Base-by-base conservation (phyloP, 2,888 invertebrate genomes). In the Habroteleia sp. region DNA sequence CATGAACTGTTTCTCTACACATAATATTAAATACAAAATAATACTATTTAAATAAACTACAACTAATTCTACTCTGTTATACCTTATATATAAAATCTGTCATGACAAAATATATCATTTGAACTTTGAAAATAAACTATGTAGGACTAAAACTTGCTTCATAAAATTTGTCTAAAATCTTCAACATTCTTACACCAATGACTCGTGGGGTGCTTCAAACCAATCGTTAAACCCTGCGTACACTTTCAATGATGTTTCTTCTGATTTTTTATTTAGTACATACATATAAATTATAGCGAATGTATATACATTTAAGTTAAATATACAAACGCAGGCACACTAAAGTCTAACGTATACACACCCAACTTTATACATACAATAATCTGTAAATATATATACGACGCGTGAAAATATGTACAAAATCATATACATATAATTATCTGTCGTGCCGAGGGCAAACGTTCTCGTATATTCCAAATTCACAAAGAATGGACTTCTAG, bases 321-420 rank as follows among this genome's bases (percentile, higher is more conserved):
- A 68, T 68, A 39, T 76, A 76, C 72, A 63, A 76, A 72, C 76
- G 76, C 76, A 76, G 76, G 76, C 76, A 72, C 62, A 76, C 72
- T 72, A 76, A 76, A 42, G 11, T 72, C 76, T 76, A 76, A 76
- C 68, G 68, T 60, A 52, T 75, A 66, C 71, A 72, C 66, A 76
- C 56, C 62, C 66, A 74, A 62, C 16, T 60, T 60, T 37, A 46
- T 71, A 71, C 71, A 75, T 50, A 63, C 29, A 72, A 68, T 63
- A 63, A 68, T 58, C 46, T 46, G 33, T 23, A 46, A 60, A 62
- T 52, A 76, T 63, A 50, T 60, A 60, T 65, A 73, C 76, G 76
- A 68, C 76, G 76, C 68, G 46, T 73, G 68, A 68, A 72, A 73
- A 68, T 65, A 73, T 75, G 65, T 69, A 77, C 73, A 73, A 65